These are phyloP conservation scores for Drosophila baimaii DNA, from an alignment of 1,140 invertebrate genomes.

Conservation along the genomic window DNA sequence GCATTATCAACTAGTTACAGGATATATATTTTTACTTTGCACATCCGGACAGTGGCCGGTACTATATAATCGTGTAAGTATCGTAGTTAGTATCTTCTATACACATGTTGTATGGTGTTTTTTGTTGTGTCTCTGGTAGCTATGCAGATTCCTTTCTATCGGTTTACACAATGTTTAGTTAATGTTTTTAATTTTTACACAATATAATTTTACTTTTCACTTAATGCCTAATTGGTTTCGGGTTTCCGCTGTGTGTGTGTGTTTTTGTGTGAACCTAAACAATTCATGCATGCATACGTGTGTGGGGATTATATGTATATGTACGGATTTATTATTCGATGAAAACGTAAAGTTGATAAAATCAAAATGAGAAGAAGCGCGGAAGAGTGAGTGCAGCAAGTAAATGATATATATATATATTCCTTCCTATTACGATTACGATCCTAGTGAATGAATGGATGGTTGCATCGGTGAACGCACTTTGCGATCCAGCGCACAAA, in stretches of 20 bases:
- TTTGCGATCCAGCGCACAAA: constrained; percentile 68
- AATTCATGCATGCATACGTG: constrained; percentile 38
- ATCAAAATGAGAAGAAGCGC: constrained; percentile 70
- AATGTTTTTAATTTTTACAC: constrained; percentile 55
- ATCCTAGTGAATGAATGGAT: constrained; percentile 26
- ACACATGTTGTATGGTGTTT: constrained; percentile 18
- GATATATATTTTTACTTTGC: constrained; percentile 38
- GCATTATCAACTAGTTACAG: constrained; percentile 37
- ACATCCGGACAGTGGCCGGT: constrained; percentile 9
- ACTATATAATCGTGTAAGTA: background rate
- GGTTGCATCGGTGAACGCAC: constrained; percentile 45
- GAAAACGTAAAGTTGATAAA: constrained; percentile 71
- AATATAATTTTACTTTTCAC: constrained; percentile 59
- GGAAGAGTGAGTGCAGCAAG: constrained; percentile 63
- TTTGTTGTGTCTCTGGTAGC: constrained; percentile 5
- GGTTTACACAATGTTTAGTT: constrained; percentile 5
- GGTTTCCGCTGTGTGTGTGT: too few relatives aligned
- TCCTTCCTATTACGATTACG: constrained; percentile 35
- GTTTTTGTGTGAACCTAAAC: constrained; percentile 42
- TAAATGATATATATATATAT: constrained; percentile 39
- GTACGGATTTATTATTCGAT: constrained; percentile 77
- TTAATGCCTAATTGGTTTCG: constrained; percentile 44
- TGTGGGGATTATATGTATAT: constrained; percentile 45
- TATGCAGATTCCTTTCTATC: constrained; percentile 3
- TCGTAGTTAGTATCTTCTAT: constrained; percentile 21